A percentile compares a stretch with the other conserved stretches of the same genome.
These are phyloP conservation scores for Cantharis flavilabris DNA, from an alignment of 2,888 invertebrate species.

Conservation along the genomic window DNA sequence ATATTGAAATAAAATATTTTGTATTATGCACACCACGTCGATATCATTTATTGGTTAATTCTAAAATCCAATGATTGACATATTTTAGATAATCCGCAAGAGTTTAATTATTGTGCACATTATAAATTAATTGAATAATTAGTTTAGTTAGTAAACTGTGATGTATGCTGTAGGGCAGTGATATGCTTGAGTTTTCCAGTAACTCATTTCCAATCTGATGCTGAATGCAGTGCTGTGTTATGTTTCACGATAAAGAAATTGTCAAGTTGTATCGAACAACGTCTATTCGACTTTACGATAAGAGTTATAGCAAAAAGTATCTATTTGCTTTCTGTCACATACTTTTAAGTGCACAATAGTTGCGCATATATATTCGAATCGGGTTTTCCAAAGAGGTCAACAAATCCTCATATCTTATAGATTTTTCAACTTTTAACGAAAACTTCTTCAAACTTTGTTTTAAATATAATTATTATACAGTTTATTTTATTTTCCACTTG, in stretches of 20 bases:
- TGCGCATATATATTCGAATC: not conserved
- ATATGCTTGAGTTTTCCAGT: not conserved
- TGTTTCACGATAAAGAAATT: slow-evolving; percentile 20
- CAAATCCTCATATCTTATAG: not conserved
- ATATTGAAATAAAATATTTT: not conserved
- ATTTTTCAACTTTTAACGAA: not conserved
- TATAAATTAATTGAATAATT: not conserved
- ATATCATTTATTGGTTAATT: not conserved
- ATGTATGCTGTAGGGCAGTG: not conserved
- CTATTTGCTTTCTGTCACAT: slow-evolving; percentile 6
- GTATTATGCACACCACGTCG: not conserved
- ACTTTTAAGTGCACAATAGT: not conserved
- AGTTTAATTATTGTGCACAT: slow-evolving; percentile 6
- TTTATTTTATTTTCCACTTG: not conserved
- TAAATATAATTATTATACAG: not conserved
- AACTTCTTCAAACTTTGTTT: not conserved
- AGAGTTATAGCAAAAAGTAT: slow-evolving; percentile 9
- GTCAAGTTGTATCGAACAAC: slow-evolving; percentile 20
- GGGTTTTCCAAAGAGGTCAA: not conserved
- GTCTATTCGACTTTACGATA: slow-evolving; percentile 19
- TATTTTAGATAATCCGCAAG: slow-evolving; percentile 11
- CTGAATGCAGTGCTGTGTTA: not conserved
- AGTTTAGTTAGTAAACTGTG: not conserved
- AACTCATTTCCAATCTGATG: not conserved
- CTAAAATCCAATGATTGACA: slow-evolving; percentile 8